phyloP scores from a whole-genome alignment of 2,797 vertebrate species.

The Rhinichthys osculus region DNA sequence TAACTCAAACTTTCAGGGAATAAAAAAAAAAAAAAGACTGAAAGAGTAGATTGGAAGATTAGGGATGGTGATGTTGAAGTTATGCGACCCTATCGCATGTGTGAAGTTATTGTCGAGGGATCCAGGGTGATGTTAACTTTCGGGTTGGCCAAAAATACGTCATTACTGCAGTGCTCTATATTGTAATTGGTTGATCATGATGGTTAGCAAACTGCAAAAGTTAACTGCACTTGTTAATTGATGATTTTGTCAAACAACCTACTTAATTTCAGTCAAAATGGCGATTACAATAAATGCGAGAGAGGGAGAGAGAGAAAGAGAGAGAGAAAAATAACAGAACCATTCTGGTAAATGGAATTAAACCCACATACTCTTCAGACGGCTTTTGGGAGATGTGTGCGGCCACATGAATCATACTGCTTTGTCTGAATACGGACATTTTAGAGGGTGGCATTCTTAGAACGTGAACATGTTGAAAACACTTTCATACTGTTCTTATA shows the following conservation, averaged over 20 bases:
- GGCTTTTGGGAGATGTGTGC: slow-evolving; percentile 35
- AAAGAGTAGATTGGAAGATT: not conserved
- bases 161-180: not conserved
- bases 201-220: not conserved
- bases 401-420: slow-evolving; percentile 44
- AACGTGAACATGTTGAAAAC: slow-evolving; percentile 45
- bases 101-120: not conserved
- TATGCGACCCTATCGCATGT: not conserved
- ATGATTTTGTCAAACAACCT: not conserved
- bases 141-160: not conserved
- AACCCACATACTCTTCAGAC: slow-evolving; percentile 37
- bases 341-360: slow-evolving; percentile 47
- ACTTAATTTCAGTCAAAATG: slow-evolving; percentile 10
- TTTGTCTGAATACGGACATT: slow-evolving; percentile 14
- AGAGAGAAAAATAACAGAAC: slow-evolving; percentile 22
- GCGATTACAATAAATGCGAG: not conserved
- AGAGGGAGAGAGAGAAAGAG: slow-evolving; percentile 23
- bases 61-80: not conserved
- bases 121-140: not conserved
- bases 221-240: slow-evolving; percentile 1
- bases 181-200: not conserved
- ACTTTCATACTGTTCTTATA: slow-evolving; percentile 28
- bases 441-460: slow-evolving; percentile 30
- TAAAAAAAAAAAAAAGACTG: not conserved
- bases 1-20: not conserved